Percentiles rank a stretch among this genome's conserved stretches.
Evolutionary conservation across 2,888 invertebrate species (phyloP).

Genomic region (Clusia tigrina): DNA sequence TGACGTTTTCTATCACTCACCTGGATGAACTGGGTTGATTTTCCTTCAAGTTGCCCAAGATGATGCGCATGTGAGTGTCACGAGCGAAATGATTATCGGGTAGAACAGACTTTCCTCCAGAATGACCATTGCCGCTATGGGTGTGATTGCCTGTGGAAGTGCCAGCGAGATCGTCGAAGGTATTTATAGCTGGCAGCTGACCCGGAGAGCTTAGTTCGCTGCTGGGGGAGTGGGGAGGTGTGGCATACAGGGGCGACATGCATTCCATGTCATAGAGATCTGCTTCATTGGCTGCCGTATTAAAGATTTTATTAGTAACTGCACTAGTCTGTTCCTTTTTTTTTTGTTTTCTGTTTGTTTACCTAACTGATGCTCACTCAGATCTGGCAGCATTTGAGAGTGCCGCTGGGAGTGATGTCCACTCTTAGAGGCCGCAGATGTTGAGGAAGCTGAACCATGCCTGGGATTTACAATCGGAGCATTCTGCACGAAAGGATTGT

Average conservation of each 20-base stretch:
- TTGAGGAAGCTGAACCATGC: slow-evolving; percentile 49
- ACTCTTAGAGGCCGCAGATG: slow-evolving; percentile 41
- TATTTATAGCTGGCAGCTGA: slow-evolving; percentile 61
- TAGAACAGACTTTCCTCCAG: slow-evolving; percentile 56
- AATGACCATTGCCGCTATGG: slow-evolving; percentile 29
- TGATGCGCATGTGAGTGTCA: slow-evolving; percentile 92
- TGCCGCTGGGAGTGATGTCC: slow-evolving; percentile 56
- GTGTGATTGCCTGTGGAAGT: slow-evolving; percentile 40
- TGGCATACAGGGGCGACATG: slow-evolving; percentile 78
- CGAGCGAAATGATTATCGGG: slow-evolving; percentile 85
- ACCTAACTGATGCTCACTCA: slow-evolving; percentile 64
- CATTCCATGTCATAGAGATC: slow-evolving; percentile 65
- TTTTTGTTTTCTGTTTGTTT: slow-evolving; percentile 25
- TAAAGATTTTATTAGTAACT: too few relatives aligned
- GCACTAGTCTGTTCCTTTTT: neutral
- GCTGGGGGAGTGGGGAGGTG: slow-evolving; percentile 79
- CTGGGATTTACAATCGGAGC: slow-evolving; percentile 58
- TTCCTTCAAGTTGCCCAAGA: slow-evolving; percentile 71
- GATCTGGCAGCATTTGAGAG: slow-evolving; percentile 63
- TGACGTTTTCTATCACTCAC: too few relatives aligned
- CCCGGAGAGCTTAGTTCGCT: slow-evolving; percentile 70
- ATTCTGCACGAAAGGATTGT: slow-evolving; percentile 59
- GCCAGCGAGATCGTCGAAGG: slow-evolving; percentile 61
- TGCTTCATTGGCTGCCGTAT: slow-evolving; percentile 61
- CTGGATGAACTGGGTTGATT: slow-evolving; percentile 61